A percentile compares a stretch with the other conserved stretches of the same genome.
Evolutionary conservation across 2,797 vertebrate species (phyloP).

Genomic region (Phoeniculus purpureus): DNA sequence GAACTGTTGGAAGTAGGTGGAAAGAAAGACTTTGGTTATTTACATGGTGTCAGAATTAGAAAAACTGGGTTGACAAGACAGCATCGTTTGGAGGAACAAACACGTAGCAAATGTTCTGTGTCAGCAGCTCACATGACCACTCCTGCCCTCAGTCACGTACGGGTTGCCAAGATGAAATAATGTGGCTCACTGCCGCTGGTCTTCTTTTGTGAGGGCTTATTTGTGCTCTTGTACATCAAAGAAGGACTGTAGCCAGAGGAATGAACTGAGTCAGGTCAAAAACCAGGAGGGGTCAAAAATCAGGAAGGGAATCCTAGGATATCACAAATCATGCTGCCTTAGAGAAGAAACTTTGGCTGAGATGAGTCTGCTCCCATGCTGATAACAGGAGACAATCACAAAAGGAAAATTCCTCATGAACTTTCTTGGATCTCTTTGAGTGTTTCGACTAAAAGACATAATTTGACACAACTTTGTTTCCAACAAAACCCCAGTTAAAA

Average conservation of each 20-base stretch:
- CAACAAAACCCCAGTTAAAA: background rate
- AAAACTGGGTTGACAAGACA: too few relatives aligned
- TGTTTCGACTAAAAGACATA: background rate
- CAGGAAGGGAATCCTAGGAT: background rate
- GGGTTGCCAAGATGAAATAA: background rate
- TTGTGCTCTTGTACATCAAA: background rate
- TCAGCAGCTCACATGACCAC: background rate
- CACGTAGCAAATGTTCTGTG: background rate
- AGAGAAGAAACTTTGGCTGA: background rate
- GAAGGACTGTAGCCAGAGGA: background rate
- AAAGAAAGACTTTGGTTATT: background rate
- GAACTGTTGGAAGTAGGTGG: background rate
- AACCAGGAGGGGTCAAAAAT: background rate
- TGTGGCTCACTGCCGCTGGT: background rate
- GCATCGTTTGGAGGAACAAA: too few relatives aligned
- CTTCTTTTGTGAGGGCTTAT: background rate
- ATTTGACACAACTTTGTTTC: background rate
- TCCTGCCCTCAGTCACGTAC: background rate
- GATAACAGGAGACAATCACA: background rate
- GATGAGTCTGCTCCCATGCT: background rate
- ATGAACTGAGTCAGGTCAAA: background rate
- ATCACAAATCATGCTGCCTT: background rate
- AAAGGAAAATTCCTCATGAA: too few relatives aligned
- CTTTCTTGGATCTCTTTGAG: background rate
- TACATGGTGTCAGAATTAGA: background rate